These are phyloP conservation scores for Oriolus oriolus DNA, from an alignment of 2,113 vertebrate species.

Conservation along the genomic window DNA sequence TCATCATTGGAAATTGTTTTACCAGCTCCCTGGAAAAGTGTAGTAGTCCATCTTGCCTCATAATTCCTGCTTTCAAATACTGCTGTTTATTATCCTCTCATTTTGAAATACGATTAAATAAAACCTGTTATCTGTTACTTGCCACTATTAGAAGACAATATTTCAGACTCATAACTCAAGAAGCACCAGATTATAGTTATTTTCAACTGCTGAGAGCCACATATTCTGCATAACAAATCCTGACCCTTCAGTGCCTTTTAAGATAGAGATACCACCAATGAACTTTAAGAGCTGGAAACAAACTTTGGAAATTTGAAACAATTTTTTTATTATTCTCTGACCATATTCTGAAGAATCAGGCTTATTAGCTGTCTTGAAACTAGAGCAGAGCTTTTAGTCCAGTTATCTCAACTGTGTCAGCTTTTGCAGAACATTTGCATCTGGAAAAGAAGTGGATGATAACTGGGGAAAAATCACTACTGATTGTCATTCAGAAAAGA, in stretches of 20 bases:
- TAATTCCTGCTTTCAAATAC: neutral
- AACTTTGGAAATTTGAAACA: neutral
- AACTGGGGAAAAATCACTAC: neutral
- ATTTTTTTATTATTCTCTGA: neutral
- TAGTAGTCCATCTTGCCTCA: neutral
- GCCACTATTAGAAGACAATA: neutral
- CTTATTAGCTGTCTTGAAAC: neutral
- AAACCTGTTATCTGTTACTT: neutral
- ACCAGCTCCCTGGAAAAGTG: neutral
- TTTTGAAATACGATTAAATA: neutral
- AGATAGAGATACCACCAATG: neutral
- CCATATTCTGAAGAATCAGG: neutral
- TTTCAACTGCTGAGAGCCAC: neutral
- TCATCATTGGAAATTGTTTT: neutral
- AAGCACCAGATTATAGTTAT: neutral
- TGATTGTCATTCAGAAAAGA: neutral
- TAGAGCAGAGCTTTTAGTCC: neutral
- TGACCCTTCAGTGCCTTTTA: neutral
- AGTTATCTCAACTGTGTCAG: neutral
- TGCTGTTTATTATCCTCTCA: neutral
- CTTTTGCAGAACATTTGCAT: neutral
- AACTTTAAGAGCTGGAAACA: neutral
- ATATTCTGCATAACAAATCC: neutral
- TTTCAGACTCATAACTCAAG: neutral
- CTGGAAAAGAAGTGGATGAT: neutral